Percentiles rank a stretch among this genome's conserved stretches.
These are phyloP conservation scores for Chrysopilus asiliformis DNA, from an alignment of 2,888 invertebrate genomes.

Conservation along the genomic window DNA sequence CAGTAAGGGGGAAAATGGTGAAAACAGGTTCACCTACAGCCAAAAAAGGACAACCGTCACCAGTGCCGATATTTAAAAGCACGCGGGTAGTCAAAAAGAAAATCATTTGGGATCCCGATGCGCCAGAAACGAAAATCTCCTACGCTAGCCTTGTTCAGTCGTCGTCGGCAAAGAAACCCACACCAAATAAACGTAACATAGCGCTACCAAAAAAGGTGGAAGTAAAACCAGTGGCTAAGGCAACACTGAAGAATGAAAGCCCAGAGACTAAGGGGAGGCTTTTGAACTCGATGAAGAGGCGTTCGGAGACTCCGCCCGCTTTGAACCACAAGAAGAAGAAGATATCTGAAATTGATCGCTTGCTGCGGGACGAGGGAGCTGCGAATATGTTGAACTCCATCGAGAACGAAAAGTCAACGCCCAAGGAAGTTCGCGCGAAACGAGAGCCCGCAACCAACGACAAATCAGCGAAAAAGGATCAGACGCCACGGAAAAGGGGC, in stretches of 20 bases:
- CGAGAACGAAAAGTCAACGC: constrained; percentile 35
- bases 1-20: not conserved
- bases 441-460: constrained; percentile 19
- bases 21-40: not conserved
- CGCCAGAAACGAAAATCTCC: constrained; percentile 30
- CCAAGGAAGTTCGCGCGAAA: constrained; percentile 13
- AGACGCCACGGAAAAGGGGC: constrained; percentile 5
- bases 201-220: constrained; percentile 10
- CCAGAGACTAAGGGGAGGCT: constrained; percentile 20
- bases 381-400: constrained; percentile 74
- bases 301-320: constrained; percentile 6
- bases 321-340: constrained; percentile 39
- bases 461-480: constrained; percentile 18
- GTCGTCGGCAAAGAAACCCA: constrained; percentile 12
- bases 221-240: constrained; percentile 11
- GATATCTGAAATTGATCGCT: constrained; percentile 56
- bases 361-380: constrained; percentile 75
- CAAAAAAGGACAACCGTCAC: not conserved
- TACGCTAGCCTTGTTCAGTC: constrained; percentile 35
- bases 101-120: constrained; percentile 57
- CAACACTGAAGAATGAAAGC: constrained; percentile 18
- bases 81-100: constrained; percentile 54
- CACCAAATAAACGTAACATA: constrained; percentile 5
- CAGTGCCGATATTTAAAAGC: constrained; percentile 24
- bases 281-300: constrained; percentile 12